These are phyloP conservation scores for Equus quagga DNA, from an alignment of 2,113 vertebrate genomes.

Conservation along the genomic window DNA sequence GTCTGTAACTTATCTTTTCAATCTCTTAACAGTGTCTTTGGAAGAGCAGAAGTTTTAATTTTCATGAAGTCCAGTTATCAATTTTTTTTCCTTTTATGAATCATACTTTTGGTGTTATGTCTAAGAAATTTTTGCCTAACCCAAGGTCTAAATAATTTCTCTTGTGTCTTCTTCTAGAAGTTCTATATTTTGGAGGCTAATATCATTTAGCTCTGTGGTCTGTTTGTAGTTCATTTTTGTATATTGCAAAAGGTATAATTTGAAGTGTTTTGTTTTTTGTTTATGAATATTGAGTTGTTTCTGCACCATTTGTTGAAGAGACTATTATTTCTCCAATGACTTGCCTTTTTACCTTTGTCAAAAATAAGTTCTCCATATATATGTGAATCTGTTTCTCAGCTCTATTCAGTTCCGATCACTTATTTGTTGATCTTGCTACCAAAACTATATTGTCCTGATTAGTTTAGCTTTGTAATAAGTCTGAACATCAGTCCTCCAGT, in stretches of 20 bases:
- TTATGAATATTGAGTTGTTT: not conserved
- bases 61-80: not conserved
- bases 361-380: not conserved
- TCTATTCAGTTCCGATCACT: not conserved
- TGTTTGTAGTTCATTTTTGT: not conserved
- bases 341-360: not conserved
- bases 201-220: not conserved
- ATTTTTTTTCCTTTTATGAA: not conserved
- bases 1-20: not conserved
- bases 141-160: not conserved
- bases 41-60: not conserved
- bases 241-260: not conserved
- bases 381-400: not conserved
- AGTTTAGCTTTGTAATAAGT: not conserved
- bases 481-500: not conserved
- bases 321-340: not conserved
- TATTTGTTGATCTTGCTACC: not conserved
- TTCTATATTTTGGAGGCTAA: not conserved
- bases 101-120: not conserved
- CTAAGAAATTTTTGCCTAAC: not conserved
- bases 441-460: not conserved
- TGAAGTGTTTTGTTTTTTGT: not conserved
- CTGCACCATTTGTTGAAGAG: not conserved
- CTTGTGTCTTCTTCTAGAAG: not conserved
- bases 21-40: not conserved